Conservation (phyloP, 2,113 vertebrate species). For the Cinclus cinclus region DNA sequence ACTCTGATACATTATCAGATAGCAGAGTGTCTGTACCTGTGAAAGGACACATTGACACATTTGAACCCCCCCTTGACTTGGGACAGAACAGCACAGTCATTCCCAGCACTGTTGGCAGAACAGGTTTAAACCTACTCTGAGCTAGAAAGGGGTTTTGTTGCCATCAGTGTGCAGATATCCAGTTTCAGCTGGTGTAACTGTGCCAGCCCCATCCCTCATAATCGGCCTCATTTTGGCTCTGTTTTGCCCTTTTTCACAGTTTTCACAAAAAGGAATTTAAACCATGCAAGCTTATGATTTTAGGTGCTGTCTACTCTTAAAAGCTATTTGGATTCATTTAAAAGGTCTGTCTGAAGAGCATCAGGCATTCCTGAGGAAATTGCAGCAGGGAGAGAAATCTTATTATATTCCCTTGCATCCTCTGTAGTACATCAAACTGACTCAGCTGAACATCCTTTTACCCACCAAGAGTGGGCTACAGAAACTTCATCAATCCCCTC, state of each 20-base stretch:
- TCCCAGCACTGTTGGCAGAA: neutral
- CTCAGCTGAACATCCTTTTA: neutral
- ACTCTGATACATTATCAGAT: neutral
- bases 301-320: neutral
- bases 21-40: neutral
- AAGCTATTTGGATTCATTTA: neutral
- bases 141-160: neutral
- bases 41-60: neutral
- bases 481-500: neutral
- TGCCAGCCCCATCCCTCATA: neutral
- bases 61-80: neutral
- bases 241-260: neutral
- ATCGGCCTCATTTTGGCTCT: neutral
- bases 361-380: neutral
- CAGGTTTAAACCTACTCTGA: neutral
- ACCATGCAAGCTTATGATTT: neutral
- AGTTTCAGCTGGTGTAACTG: accelerated
- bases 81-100: neutral
- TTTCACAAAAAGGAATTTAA: neutral
- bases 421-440: neutral
- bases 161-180: neutral
- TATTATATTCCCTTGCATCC: neutral
- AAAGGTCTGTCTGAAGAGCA: neutral
- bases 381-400: neutral
- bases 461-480: accelerated